Evolutionary conservation across 2,113 vertebrate genomes (phyloP), one percentile per base, ranked within the genome.

Genomic region (Saccopteryx leptura): DNA sequence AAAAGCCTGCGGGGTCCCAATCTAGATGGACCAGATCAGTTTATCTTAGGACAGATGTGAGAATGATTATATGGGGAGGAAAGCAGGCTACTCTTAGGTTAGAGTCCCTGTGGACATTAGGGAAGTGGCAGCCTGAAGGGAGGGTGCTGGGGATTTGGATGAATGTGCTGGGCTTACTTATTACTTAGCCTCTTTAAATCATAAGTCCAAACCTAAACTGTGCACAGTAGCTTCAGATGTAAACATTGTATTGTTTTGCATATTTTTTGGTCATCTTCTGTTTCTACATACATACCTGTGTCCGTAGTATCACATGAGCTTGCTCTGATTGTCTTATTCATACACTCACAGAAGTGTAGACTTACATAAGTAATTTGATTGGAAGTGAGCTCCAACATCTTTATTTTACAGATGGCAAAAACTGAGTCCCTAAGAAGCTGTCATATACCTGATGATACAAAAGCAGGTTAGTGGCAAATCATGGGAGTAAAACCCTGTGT

Each of bases 361-460:
- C n/a, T 85, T 94, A 56, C 7, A 5, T 9, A 56, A 72, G 14
- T 54, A 39, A 90, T 39, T 96, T 79, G 88, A 26, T 82, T 80
- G 74, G 24, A 94, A 91, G 19, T 82, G 31, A 96, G 31, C n/a
- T 79, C n/a, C 48, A 81, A 24, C 56, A 93, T 82, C 26, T n/a
- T 90, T 83, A 84, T 81, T 69, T 94, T 92, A 95, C 46, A 92
- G 17, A 86, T 54, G 79, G 66, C 85, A 93, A 81, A 96, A 88
- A 93, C 19, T 8, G 23, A 92, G 48, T 78, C 19, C 33, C 24
- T 90, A 81, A 76, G 31, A 90, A 86, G 33, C 79, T 95, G 52
- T 79, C 33, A 19, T 76, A 33, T 94, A 14, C 48, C 69, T 84
- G 11, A 24, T 86, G 15, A 90, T 84, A 87, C 23, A 91, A 88